Evolutionary conservation across 1,140 invertebrate species (phyloP).

Genomic region (Oncopodura yosiiana): DNA sequence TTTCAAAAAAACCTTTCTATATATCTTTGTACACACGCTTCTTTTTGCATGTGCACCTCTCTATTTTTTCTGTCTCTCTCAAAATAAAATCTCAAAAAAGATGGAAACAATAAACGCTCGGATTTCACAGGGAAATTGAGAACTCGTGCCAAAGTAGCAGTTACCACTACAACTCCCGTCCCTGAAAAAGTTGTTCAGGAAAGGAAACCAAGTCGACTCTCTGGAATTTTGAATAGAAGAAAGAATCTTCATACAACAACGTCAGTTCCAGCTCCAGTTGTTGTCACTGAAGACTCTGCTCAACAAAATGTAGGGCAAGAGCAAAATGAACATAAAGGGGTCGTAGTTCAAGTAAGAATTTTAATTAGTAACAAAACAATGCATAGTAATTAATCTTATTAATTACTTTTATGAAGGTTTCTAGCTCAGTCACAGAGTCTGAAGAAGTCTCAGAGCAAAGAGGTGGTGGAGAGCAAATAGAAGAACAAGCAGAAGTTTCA

Average conservation of each 20-base stretch:
- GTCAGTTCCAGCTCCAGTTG: constrained; percentile 5
- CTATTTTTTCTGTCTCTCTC: no score
- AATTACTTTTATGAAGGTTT: constrained; percentile 21
- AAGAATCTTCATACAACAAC: constrained; percentile 11
- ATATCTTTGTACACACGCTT: no score
- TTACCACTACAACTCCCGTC: constrained; percentile 2
- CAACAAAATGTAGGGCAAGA: constrained; percentile 10
- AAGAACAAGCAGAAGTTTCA: background rate
- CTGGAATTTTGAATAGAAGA: constrained; percentile 31
- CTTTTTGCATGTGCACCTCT: no score
- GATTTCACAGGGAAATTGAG: constrained; percentile 25
- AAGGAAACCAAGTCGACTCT: constrained; percentile 26
- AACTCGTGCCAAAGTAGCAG: constrained; percentile 19
- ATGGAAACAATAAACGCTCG: constrained; percentile 1
- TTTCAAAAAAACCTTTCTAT: background rate
- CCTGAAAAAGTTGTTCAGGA: constrained; percentile 4
- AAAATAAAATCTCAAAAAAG: no score
- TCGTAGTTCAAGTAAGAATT: constrained; percentile 28
- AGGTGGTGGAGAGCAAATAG: no score
- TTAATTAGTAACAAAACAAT: background rate
- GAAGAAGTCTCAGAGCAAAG: constrained; percentile 21
- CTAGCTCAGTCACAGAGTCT: constrained; percentile 30
- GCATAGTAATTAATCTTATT: background rate
- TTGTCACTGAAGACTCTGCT: constrained; percentile 12
- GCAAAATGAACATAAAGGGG: constrained; percentile 24